Conservation (phyloP, 1,140 invertebrate species). For the Trinorchestia longiramus region DNA sequence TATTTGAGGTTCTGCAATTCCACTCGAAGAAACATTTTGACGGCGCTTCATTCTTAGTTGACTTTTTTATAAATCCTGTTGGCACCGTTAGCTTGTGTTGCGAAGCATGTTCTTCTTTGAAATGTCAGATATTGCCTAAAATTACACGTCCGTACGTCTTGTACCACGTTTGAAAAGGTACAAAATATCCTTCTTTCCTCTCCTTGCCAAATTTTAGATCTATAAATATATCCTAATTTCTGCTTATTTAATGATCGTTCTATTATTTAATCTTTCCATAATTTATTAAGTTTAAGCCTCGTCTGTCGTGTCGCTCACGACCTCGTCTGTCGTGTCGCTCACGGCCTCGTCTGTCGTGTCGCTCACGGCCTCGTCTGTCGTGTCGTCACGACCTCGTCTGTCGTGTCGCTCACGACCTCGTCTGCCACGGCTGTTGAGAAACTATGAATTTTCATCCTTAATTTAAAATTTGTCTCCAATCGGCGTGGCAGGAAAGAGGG, state of each 20-base stretch:
- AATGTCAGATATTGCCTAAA: not conserved
- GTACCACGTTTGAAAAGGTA: not conserved
- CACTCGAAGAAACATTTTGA: not conserved
- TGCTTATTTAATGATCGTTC: not conserved
- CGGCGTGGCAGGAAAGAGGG: not conserved
- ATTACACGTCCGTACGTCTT: too few species aligned
- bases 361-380: too few species aligned
- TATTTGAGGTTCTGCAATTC: not conserved
- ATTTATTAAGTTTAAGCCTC: not conserved
- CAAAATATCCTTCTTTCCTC: not conserved
- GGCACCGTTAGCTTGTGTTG: not conserved
- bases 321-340: not conserved
- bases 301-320: not conserved
- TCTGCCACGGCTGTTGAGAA: not conserved
- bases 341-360: too few species aligned
- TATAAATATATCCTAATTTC: not conserved
- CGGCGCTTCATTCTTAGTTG: not conserved
- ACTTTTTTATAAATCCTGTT: not conserved
- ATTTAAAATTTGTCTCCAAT: not conserved
- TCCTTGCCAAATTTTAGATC: not conserved
- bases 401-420: not conserved
- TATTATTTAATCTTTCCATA: not conserved
- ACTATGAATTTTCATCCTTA: not conserved
- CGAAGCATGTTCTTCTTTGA: not conserved
- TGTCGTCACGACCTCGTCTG: not conserved